Percentiles rank a stretch among this genome's conserved stretches.
phyloP scores from a whole-genome alignment of 2,888 invertebrate genomes.

The Apodemia mormo region DNA sequence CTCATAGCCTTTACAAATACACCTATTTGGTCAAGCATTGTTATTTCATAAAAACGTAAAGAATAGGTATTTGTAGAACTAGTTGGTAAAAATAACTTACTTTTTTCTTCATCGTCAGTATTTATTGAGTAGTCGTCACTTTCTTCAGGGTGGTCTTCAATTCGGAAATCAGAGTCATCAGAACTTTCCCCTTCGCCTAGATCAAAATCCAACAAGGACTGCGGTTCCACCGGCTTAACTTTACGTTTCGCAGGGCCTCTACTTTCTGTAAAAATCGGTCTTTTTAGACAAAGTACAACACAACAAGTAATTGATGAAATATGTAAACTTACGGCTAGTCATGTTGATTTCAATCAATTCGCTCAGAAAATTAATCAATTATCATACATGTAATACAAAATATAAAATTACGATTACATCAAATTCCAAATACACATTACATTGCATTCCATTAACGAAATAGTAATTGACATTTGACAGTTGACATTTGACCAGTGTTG shows the following conservation, averaged over 20 bases:
- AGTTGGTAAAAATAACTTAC: constrained; percentile 47
- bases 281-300: background rate
- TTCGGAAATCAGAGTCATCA: constrained; percentile 96
- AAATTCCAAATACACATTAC: background rate
- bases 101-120: constrained; percentile 84
- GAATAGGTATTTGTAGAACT: background rate
- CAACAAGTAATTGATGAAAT: background rate
- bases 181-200: constrained; percentile 95
- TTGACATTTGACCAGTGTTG: too few relatives aligned
- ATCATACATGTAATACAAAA: background rate
- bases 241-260: constrained; percentile 90
- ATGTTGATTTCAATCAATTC: background rate
- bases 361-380: background rate
- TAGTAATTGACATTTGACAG: too few relatives aligned
- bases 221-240: constrained; percentile 90
- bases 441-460: too few relatives aligned
- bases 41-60: background rate
- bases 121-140: constrained; percentile 88
- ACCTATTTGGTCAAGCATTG: background rate
- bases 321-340: constrained; percentile 16
- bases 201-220: constrained; percentile 90
- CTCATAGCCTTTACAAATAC: too few relatives aligned
- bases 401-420: background rate
- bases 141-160: constrained; percentile 91
- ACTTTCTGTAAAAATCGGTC: constrained; percentile 49